Evolutionary conservation across 2,113 vertebrate genomes (phyloP), one percentile per base, ranked within the genome.

Genomic region (Ailurus styani): DNA sequence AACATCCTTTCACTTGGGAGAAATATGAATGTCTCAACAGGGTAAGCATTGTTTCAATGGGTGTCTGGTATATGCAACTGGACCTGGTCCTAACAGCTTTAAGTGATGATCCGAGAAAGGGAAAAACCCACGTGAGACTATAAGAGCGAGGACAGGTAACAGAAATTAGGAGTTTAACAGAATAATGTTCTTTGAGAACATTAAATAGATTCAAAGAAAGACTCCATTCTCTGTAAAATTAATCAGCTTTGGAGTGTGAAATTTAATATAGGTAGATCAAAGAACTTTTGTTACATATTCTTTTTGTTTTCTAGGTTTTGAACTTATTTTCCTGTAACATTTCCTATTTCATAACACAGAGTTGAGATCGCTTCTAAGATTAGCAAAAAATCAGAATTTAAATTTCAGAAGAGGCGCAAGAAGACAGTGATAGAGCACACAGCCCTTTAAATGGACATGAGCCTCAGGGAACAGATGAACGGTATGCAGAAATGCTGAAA

Each of bases 381-480:
- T 54, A 57, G 50, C n/a, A 89, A 73, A 57, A 66, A 64, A 86
- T 88, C 20, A 89, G 72, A 75, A 93, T 73, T 93, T 93, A 94
- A 42, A 83, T 86, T 94, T 93, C 45, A 86, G 62, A 94, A 90
- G 23, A 29, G 2, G 85, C 9, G 1, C 29, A 29, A 82, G 13
- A 78, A 73, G 27, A 14, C 42, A 14, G 12, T 60, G 31, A 90
- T 6, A 87, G 73, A 96, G 21, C 6, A 31, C 23, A 9, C 23
- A 68, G 20, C 7, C 27, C 29, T 92, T 47, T 68, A 47, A 72
- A 47, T 47, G 87, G 18, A 13, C 37, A 45, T 4, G 21, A 75
- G 64, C 23, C 31, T 14, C 2, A 3, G 21, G 50, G 29, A 84
- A 31, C 17, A 75, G 42, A 70, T 37, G 31, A 42, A 31, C 10